These are phyloP conservation scores for Mastomys natalensis DNA, from an alignment of 2,113 vertebrate genomes.

Conservation along the genomic window DNA sequence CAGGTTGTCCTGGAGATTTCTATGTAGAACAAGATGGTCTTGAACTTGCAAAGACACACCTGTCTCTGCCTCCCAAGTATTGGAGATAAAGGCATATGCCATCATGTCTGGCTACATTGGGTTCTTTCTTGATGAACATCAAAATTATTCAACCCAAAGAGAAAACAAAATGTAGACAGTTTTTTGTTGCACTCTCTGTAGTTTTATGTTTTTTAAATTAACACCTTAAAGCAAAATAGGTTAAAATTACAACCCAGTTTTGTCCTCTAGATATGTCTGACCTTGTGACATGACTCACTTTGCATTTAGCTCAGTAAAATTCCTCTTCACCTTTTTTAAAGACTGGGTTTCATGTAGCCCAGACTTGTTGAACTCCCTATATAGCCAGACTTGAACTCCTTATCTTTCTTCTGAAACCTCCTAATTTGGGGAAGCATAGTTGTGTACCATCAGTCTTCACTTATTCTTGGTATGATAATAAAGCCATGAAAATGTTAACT, in stretches of 20 bases:
- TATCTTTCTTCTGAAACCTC: background rate
- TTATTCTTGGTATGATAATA: background rate
- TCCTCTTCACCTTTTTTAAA: background rate
- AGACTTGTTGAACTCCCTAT: background rate
- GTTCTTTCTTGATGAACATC: background rate
- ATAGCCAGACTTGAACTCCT: background rate
- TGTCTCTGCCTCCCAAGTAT: background rate
- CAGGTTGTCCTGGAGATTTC: background rate
- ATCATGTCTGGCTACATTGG: background rate
- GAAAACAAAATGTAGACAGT: background rate
- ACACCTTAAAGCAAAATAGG: constrained; percentile 26
- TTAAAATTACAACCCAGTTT: background rate
- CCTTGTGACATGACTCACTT: background rate
- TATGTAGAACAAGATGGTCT: background rate
- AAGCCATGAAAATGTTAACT: background rate
- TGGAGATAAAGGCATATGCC: background rate
- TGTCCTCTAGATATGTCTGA: background rate
- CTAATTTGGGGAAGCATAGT: background rate
- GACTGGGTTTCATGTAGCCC: background rate
- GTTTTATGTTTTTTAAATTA: background rate
- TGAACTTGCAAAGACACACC: background rate
- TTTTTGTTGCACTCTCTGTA: background rate
- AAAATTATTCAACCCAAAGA: background rate
- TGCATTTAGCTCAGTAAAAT: background rate
- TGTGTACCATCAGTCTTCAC: too few relatives aligned